Base-by-base conservation (phyloP, 2,888 invertebrate genomes). In the Tigriopus californicus region DNA sequence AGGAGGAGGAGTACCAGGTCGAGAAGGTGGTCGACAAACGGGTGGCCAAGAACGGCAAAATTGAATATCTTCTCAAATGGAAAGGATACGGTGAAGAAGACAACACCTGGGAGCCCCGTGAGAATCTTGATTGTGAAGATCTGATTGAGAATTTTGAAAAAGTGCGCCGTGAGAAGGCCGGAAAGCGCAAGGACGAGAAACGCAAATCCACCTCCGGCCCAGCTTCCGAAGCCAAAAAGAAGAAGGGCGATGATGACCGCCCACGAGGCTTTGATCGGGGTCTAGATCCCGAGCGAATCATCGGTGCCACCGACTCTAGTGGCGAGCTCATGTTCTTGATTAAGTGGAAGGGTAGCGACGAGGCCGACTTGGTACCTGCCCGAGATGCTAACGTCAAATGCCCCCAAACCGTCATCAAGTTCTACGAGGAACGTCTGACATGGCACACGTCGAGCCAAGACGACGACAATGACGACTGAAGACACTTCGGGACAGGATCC, bases 241-340 rank as follows among this genome's bases (percentile, higher is more conserved):
- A 56, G 42, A 48, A 48, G 24, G 18, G 63, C 62, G 87, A 92
- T 91, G 72, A 94, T 91, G 74, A 90, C 88, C 71, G 92, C 94
- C 10, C 91, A 91, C 73, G 76, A 89, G 66, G 92, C 90, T 73
- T 98, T 95, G 79, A 98, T 97, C 76, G 92, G 97, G 51, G 94
- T 91, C 53, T 98, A 95, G 65, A 77, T 95, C 66, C 97, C 91
- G 41, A 65, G 24, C 62, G 63, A 22, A 65, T 64, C 22, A 64
- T 64, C 44, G 65, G 65, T 22, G 64, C 64, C 22, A 65, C 64
- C 44, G 64, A 65, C 60, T 67, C 61, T 42, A 70, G 84, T 63
- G 90, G 90, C 0, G 86, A 88, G 69, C 73, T 90, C 1, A 88
- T 91, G 84, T 94, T 94, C 71, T 74, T 95, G 40, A 85, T 95